Evolutionary conservation across 2,888 invertebrate species (phyloP), one percentile per base, ranked within the genome.

Genomic region (Ephialtes manifestator): DNA sequence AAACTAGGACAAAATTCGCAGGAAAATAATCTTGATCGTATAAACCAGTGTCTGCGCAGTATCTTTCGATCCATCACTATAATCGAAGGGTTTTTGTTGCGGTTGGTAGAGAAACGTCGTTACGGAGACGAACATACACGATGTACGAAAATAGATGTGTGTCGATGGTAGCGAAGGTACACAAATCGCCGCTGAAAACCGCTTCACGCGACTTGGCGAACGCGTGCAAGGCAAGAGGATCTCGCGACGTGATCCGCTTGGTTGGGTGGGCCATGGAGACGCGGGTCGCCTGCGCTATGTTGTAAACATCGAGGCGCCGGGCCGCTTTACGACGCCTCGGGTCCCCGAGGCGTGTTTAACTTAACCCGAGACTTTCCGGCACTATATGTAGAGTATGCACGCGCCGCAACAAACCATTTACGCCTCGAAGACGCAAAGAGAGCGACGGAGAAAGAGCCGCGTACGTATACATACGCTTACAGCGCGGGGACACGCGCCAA

Each of bases 251-350:
- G 84, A 84, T 76, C 75, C 63, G 35, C 68, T 65, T 78, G 18
- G 83, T 84, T 82, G 87, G 88, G 89, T 88, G 88, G 88, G 86
- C 89, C 80, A 91, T 24, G 35, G 70, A 92, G 92, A 85, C 85
- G 77, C 81, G 81, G 82, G 85, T 87, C 85, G 83, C 77, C 91
- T 92, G 90, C 92, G 93, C 90, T 70, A 76, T 82, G 79, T 48
- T 94, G 94, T 95, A 95, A 95, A 95, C 95, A 95, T 92, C 92
- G 92, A 94, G 95, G 95, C 95, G 95, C 95, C 95, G 94, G 94
- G 94, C 93, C 94, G 94, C 94, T 94, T 94, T 94, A 94, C 94
- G 94, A 94, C 93, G 94, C 93, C 92, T 89, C 88, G 88, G 88
- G 89, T 89, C 89, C 88, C 86, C 87, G 88, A 84, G 72, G 85